Evolutionary conservation across 1,140 invertebrate species (phyloP), one percentile per base, ranked within the genome.

Genomic region (Microvelia longipes): DNA sequence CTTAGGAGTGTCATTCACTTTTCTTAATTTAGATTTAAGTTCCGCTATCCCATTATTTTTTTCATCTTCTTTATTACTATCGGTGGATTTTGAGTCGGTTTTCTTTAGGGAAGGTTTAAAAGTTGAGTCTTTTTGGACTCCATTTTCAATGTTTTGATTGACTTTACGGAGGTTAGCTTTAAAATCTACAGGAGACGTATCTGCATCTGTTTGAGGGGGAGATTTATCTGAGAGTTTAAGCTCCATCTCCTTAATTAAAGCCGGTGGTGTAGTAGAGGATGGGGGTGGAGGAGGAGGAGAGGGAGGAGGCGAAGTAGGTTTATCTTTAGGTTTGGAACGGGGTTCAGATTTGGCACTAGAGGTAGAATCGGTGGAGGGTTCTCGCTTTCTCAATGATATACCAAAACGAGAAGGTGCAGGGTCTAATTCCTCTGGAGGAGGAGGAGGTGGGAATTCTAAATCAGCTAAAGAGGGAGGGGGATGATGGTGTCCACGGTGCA

Each of bases 401-500:
- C 88, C 88, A 72, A 89, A 90, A 28, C 71, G 66, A 27, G 67
- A 70, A 11, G 66, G 66, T 1, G 66, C 29, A 25, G 60, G 66
- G 19, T 70, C 66, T n/a, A 90, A 78, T 77, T 90, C 85, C 70
- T 75, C 74, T 2, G 76, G 76, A 0, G 86, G 83, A 0, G 91
- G 91, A 0, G 91, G 90, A 2, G 91, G 91, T 1, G 89, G 90
- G 80, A 93, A 93, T 76, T 93, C 91, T 1, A 93, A 79, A 78
- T 93, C 90, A 2, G 90, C 89, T 60, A 90, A 77, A 14, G 82
- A 85, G 19, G 86, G 83, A 73, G 88, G 82, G 50, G 85, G 77
- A 5, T 50, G 35, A 5, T 67, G 84, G 85, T 1, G 85, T 85
- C 65, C 84, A 85, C 50, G 81, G 82, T 66, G 79, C 81, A 77